A percentile compares a stretch with the other conserved stretches of the same genome.
phyloP scores from a whole-genome alignment of 2,888 invertebrate species.

The Torymus aiolomorphi region DNA sequence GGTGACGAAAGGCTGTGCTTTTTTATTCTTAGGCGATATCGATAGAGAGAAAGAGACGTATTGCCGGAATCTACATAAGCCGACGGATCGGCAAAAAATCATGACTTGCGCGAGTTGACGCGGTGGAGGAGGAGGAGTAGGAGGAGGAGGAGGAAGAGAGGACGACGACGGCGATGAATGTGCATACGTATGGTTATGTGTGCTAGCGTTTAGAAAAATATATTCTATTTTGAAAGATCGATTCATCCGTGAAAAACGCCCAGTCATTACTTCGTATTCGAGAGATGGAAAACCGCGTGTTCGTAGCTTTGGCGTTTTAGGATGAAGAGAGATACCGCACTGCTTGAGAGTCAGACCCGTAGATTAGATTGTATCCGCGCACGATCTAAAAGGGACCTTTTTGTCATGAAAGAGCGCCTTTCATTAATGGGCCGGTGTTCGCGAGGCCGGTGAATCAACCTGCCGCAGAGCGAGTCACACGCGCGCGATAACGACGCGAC shows the following conservation, averaged over 20 bases:
- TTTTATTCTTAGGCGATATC: neutral
- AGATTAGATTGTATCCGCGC: constrained; percentile 42
- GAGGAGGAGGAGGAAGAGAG: constrained; percentile 31
- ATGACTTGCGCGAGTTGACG: constrained; percentile 65
- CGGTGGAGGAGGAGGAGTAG: constrained; percentile 24
- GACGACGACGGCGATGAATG: too few species aligned
- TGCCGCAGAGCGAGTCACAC: constrained; percentile 28
- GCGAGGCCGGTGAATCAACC: constrained; percentile 57
- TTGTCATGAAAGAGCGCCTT: constrained; percentile 68
- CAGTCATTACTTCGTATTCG: too few species aligned
- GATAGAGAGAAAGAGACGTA: constrained; percentile 46
- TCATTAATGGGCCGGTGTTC: constrained; percentile 65
- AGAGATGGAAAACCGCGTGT: too few species aligned
- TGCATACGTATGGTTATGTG: too few species aligned
- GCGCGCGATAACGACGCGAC: constrained; percentile 68
- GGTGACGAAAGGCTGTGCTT: neutral
- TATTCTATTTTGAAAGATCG: too few species aligned
- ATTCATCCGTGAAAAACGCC: too few species aligned
- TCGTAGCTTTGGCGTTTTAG: too few species aligned
- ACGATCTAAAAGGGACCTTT: constrained; percentile 11
- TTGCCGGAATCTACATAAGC: constrained; percentile 34
- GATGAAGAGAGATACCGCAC: too few species aligned
- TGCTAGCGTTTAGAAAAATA: too few species aligned
- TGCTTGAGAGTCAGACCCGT: neutral
- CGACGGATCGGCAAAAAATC: constrained; percentile 21